Base-by-base conservation (phyloP, 2,113 vertebrate species). In the Rynchops niger region DNA sequence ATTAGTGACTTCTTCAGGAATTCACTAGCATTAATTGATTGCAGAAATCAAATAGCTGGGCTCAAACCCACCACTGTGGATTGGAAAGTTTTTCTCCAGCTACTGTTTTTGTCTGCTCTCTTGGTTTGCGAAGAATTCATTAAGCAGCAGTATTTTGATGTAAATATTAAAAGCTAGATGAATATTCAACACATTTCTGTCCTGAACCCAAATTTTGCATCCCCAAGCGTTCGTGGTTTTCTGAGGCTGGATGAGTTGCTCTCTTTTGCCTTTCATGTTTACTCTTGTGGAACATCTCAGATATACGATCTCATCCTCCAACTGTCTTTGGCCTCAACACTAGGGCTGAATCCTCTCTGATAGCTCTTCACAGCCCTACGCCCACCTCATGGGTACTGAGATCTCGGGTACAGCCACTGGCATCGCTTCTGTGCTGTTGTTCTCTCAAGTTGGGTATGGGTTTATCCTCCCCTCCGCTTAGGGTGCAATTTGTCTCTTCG, bases 1-100 rank as follows among this genome's bases (percentile, higher is more conserved):
- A 83, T 97, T 96, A 95, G 65, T 45, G 70, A 80, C 66, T 95
- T 93, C 93, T 95, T 90, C 71, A 93, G 92, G 82, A 94, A 88
- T 95, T 94, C 58, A 15, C 36, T 85, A 32, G 58, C 70, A 90
- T 80, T 94, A 90, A 96, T 92, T 87, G 70, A 50, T 47, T 93
- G 85, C 87, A 96, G 92, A 85, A 97, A 82, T 88, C 58, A 88
- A 87, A 88, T 85, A 62, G 27, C 89, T 88, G 30, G 43, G 58
- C 71, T 93, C 82, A 86, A 80, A 90, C 87, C 66, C 87, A 83
- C 85, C 49, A 8, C 76, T 77, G 80, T 76, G 87, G 40, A 72
- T 65, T 61, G 58, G 53, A 76, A 86, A 47, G 13, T 85, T 92
- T 94, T 94, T 94, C 74, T 88, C 82, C 88, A 86, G 90, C 93